These are phyloP conservation scores for Polyploca ridens DNA, from an alignment of 2,888 invertebrate species.

Conservation along the genomic window DNA sequence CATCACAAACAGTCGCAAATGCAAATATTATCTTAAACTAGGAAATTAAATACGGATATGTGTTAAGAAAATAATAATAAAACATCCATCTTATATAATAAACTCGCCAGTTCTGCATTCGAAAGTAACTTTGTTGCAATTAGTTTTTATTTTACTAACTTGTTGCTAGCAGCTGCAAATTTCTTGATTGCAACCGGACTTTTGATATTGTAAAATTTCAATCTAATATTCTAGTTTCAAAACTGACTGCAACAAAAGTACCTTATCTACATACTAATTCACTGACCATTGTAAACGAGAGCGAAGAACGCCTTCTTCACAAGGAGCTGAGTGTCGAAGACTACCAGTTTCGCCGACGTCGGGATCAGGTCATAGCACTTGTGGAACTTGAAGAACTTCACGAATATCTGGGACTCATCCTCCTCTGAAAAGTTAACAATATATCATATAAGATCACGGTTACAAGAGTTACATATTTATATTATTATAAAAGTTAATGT, in stretches of 20 bases:
- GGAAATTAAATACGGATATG: too few species aligned
- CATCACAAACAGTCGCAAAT: neutral
- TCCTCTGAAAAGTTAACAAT: constrained; percentile 90
- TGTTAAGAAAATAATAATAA: too few species aligned
- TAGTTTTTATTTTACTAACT: neutral
- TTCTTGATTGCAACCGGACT: too few species aligned
- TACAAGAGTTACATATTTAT: too few species aligned
- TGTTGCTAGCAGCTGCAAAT: neutral
- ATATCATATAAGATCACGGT: too few species aligned
- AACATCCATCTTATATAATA: neutral
- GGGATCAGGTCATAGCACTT: constrained; percentile 99
- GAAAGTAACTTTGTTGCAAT: neutral
- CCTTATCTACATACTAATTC: constrained; percentile 7
- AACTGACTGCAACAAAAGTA: neutral
- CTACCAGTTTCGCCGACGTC: constrained; percentile 99
- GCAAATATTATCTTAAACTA: neutral
- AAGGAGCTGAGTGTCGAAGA: constrained; percentile 98
- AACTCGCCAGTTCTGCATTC: neutral
- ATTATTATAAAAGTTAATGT: too few species aligned
- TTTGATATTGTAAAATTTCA: neutral
- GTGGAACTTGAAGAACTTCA: constrained; percentile 99
- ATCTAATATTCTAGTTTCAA: neutral
- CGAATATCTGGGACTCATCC: constrained; percentile 98
- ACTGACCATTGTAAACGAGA: constrained; percentile 97
- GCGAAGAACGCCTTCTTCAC: constrained; percentile 99